Percentiles rank a stretch among this genome's conserved stretches.
phyloP scores from a whole-genome alignment of 2,888 invertebrate species.

The Sesamia inferens region DNA sequence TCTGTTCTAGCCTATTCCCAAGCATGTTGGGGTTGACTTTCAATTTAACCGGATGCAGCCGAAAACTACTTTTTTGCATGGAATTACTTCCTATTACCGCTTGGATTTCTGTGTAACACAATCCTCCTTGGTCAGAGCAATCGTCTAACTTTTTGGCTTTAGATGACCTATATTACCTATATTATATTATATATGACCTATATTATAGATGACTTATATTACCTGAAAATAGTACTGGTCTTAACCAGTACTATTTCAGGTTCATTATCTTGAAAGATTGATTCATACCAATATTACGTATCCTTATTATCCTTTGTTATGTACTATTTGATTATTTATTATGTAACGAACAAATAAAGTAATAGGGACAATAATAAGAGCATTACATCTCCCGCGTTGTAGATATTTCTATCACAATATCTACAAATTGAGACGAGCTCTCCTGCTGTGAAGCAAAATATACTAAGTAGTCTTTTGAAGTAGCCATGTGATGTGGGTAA shows the following conservation, averaged over 20 bases:
- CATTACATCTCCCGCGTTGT: slow-evolving; percentile 63
- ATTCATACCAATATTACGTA: background rate
- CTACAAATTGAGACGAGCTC: slow-evolving; percentile 68
- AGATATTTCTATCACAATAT: slow-evolving; percentile 61
- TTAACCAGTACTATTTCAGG: background rate
- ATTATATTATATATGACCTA: too few relatives aligned
- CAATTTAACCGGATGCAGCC: background rate
- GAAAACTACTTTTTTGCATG: background rate
- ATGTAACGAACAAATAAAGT: background rate
- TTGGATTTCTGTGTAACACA: background rate
- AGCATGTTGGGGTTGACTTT: background rate
- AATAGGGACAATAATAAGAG: slow-evolving; percentile 26
- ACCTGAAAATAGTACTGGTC: too few relatives aligned
- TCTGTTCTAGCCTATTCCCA: background rate
- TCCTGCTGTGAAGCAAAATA: slow-evolving; percentile 62
- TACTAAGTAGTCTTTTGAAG: background rate
- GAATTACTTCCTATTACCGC: background rate
- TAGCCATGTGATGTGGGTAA: too few relatives aligned
- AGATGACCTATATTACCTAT: too few relatives aligned
- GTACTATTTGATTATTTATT: slow-evolving; percentile 1
- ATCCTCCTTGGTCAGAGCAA: background rate
- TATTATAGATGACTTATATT: too few relatives aligned
- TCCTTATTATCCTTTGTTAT: background rate
- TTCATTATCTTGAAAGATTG: background rate
- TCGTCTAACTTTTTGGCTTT: background rate